Conservation (phyloP, 2,113 vertebrate species). For the Pachyramphus minor region DNA sequence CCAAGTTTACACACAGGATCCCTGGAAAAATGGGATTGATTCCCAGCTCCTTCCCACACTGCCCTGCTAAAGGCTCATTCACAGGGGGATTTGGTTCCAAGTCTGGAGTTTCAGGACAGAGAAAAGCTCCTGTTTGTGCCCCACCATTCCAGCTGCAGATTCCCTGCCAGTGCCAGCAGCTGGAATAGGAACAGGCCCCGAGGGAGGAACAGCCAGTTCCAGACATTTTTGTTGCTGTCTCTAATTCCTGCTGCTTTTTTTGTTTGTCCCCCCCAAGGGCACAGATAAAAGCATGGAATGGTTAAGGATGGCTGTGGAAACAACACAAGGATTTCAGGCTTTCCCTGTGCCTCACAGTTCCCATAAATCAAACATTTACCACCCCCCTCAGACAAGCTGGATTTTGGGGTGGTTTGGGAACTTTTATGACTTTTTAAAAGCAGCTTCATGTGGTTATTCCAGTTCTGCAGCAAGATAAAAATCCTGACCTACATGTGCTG, state of each 20-base stretch:
- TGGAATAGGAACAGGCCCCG: neutral
- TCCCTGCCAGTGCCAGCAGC: neutral
- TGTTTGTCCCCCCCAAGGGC: neutral
- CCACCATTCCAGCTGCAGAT: neutral
- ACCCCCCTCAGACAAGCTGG: neutral
- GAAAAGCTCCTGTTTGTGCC: neutral
- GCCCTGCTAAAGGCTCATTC: neutral
- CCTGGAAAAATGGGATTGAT: neutral
- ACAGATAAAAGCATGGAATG: neutral
- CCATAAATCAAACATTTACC: neutral
- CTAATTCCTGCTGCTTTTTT: neutral
- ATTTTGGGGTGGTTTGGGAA: neutral
- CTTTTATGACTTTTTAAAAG: neutral
- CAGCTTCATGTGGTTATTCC: neutral
- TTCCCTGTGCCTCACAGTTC: neutral
- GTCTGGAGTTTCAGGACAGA: rapidly evolving
- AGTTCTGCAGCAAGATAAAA: neutral
- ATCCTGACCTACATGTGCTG: rapidly evolving
- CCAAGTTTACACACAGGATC: neutral
- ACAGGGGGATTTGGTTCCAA: no score
- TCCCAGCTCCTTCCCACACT: neutral
- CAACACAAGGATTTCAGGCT: neutral
- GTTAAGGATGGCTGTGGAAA: neutral
- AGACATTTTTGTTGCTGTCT: neutral
- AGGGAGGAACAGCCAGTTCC: neutral